These are phyloP conservation scores for Phyllotreta striolata DNA, from an alignment of 2,888 invertebrate genomes.

Conservation along the genomic window DNA sequence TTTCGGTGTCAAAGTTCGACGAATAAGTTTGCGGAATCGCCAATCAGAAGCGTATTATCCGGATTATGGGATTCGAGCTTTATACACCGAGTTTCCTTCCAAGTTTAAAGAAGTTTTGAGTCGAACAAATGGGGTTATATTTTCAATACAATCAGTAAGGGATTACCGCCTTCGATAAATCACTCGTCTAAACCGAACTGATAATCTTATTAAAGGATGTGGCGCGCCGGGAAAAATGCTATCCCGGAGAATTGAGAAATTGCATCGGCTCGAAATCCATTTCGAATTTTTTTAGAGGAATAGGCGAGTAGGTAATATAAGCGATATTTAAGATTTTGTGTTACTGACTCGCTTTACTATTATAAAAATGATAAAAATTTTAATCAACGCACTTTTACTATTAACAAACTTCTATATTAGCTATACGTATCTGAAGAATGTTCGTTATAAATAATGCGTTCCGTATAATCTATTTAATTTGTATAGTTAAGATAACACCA, in stretches of 20 bases:
- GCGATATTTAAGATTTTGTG: too few species aligned
- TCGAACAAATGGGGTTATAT: constrained; percentile 26
- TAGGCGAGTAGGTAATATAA: too few species aligned
- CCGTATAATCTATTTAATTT: constrained; percentile 9
- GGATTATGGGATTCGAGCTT: constrained; percentile 28
- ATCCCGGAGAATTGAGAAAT: not conserved
- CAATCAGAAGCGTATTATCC: constrained; percentile 31
- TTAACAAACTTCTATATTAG: too few species aligned
- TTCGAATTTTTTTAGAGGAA: too few species aligned
- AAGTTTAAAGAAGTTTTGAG: constrained; percentile 23
- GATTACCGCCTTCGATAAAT: constrained; percentile 22
- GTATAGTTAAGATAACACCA: constrained; percentile 16
- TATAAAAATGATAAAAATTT: too few species aligned
- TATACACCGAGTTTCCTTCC: constrained; percentile 11
- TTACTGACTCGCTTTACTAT: too few species aligned
- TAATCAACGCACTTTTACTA: too few species aligned
- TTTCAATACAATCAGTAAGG: constrained; percentile 21
- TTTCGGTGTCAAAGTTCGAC: constrained; percentile 23
- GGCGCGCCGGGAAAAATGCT: not conserved
- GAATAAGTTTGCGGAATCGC: constrained; percentile 23
- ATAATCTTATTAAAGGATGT: constrained; percentile 19
- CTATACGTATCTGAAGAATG: too few species aligned
- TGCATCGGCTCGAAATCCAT: too few species aligned
- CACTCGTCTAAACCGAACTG: constrained; percentile 2
- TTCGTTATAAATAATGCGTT: too few species aligned